Percentiles rank a stretch among this genome's conserved stretches.
Evolutionary conservation across 2,113 vertebrate genomes (phyloP).

Genomic region (Zingel zingel): DNA sequence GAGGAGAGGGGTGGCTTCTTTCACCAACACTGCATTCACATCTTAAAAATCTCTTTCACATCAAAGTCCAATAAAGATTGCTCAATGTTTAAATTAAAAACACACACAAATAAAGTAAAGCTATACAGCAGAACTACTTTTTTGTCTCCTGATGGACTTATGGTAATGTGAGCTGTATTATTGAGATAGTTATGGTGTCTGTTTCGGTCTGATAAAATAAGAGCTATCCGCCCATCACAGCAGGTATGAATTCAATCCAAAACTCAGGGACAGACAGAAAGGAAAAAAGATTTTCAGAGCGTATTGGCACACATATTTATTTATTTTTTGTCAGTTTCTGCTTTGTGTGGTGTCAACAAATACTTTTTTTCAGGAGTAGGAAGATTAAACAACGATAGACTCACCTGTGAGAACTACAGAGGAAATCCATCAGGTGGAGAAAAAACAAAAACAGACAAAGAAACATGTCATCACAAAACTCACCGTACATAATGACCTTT

Average conservation of each 20-base stretch:
- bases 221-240: not conserved
- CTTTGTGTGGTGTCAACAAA: not conserved
- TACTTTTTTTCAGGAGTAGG: not conserved
- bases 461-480: conserved; percentile 43
- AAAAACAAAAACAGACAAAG: conserved; percentile 49
- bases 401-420: conserved; percentile 85
- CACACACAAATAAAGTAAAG: not conserved
- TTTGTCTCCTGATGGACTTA: not conserved
- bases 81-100: not conserved
- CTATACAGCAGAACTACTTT: not conserved
- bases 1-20: not conserved
- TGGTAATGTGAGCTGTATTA: not conserved
- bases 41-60: not conserved
- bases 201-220: not conserved
- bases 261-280: not conserved
- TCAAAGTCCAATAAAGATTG: not conserved
- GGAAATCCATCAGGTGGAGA: conserved; percentile 52
- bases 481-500: not conserved
- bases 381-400: conserved; percentile 55
- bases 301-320: not conserved
- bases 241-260: not conserved
- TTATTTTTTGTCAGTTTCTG: not conserved
- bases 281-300: not conserved
- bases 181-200: not conserved
- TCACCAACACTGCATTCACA: not conserved